These are phyloP conservation scores for Gnathonemus longibarbis DNA, from an alignment of 2,113 vertebrate genomes.

Conservation along the genomic window DNA sequence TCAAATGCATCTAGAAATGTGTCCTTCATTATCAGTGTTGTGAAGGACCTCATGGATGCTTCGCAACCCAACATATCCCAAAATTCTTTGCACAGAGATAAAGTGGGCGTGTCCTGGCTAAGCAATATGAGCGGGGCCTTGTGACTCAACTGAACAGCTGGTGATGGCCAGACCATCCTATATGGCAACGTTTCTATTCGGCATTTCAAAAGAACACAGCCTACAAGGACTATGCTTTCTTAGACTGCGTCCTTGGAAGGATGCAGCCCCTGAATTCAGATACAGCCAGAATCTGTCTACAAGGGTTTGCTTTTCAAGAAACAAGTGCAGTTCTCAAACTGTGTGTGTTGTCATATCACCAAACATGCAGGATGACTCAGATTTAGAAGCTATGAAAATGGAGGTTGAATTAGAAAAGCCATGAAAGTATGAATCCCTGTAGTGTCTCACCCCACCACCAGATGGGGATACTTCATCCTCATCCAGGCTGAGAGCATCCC, in stretches of 20 bases:
- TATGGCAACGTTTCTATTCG: background rate
- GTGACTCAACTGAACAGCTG: background rate
- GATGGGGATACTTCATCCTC: conserved; percentile 90
- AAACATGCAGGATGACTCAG: background rate
- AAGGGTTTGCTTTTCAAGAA: background rate
- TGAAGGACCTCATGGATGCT: background rate
- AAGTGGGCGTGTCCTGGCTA: background rate
- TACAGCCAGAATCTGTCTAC: background rate
- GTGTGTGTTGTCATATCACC: background rate
- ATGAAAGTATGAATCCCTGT: background rate
- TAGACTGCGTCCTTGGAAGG: background rate
- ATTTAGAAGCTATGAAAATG: background rate
- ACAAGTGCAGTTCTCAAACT: background rate
- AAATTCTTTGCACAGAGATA: background rate
- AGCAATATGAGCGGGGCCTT: background rate
- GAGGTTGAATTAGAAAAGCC: background rate
- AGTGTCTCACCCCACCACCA: conserved; percentile 75
- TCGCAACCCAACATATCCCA: background rate
- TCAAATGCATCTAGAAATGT: too few relatives aligned
- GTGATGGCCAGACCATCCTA: background rate
- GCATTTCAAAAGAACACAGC: background rate
- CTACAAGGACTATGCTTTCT: background rate
- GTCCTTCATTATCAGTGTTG: too few relatives aligned
- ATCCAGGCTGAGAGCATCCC: conserved; percentile 95
- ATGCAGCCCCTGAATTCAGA: background rate